Conservation (phyloP, 1,140 invertebrate species). For the Trachelipus rathkii region DNA sequence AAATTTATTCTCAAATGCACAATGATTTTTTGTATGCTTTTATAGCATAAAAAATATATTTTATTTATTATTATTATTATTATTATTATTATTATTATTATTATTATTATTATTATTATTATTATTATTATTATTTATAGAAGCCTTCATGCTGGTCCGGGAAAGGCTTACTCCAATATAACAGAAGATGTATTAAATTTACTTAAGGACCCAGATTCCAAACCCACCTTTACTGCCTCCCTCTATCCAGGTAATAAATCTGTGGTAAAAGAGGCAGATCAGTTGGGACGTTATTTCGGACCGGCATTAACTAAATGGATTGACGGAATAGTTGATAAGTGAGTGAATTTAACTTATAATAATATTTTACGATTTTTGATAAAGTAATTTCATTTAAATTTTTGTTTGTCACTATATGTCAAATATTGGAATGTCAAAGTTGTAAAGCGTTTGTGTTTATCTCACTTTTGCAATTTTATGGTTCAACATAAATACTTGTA, state of each 20-base stretch:
- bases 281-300: background rate
- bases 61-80: background rate
- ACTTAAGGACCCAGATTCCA: background rate
- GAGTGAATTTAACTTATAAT: background rate
- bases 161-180: background rate
- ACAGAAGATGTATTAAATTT: background rate
- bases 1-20: background rate
- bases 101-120: background rate
- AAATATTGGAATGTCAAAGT: no score
- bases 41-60: background rate
- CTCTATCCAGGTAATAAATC: background rate
- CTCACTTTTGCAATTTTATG: no score
- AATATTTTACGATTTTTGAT: background rate
- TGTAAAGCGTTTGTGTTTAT: no score
- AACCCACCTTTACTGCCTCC: background rate
- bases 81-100: background rate
- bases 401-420: background rate
- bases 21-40: background rate
- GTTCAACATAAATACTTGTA: background rate
- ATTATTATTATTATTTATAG: background rate
- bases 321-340: background rate
- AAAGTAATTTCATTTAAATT: background rate
- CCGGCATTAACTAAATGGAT: background rate
- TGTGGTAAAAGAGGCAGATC: background rate
- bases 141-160: background rate